Evolutionary conservation across 2,888 invertebrate species (phyloP).

Genomic region (Drosophila emarginata): DNA sequence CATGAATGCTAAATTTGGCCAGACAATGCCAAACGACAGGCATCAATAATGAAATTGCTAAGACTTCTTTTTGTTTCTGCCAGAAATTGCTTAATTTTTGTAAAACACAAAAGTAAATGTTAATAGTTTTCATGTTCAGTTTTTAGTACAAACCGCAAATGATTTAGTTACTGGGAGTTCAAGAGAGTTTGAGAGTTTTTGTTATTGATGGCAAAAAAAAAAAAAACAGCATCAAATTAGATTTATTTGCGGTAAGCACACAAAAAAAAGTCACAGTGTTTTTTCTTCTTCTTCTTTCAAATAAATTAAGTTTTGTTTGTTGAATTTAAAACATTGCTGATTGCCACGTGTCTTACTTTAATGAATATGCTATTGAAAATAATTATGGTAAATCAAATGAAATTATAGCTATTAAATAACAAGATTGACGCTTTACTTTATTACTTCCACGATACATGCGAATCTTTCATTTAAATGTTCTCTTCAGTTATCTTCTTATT

Average conservation of each 20-base stretch:
- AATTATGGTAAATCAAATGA: slow-evolving; percentile 41
- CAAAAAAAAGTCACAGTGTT: background rate
- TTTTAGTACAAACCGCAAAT: slow-evolving; percentile 41
- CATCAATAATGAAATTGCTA: slow-evolving; percentile 50
- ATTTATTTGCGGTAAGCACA: slow-evolving; percentile 60
- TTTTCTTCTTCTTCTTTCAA: slow-evolving; percentile 10
- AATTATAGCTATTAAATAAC: slow-evolving; percentile 10
- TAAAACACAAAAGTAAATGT: background rate
- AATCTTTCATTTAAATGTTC: background rate
- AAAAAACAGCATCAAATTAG: slow-evolving; percentile 33
- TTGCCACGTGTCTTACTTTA: slow-evolving; percentile 31
- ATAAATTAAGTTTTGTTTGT: slow-evolving; percentile 25
- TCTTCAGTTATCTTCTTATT: too few species aligned
- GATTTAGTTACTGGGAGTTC: slow-evolving; percentile 31
- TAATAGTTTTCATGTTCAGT: slow-evolving; percentile 10
- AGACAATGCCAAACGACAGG: slow-evolving; percentile 21
- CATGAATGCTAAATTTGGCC: slow-evolving; percentile 39
- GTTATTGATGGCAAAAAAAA: slow-evolving; percentile 20
- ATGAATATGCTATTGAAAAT: slow-evolving; percentile 40
- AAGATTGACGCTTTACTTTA: background rate
- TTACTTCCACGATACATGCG: background rate
- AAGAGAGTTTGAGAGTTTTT: slow-evolving; percentile 54
- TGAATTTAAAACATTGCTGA: slow-evolving; percentile 7
- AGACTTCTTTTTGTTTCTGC: slow-evolving; percentile 33
- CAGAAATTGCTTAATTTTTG: slow-evolving; percentile 47